Evolutionary conservation across 2,797 vertebrate genomes (phyloP).

Genomic region (Aotus griseimembra): DNA sequence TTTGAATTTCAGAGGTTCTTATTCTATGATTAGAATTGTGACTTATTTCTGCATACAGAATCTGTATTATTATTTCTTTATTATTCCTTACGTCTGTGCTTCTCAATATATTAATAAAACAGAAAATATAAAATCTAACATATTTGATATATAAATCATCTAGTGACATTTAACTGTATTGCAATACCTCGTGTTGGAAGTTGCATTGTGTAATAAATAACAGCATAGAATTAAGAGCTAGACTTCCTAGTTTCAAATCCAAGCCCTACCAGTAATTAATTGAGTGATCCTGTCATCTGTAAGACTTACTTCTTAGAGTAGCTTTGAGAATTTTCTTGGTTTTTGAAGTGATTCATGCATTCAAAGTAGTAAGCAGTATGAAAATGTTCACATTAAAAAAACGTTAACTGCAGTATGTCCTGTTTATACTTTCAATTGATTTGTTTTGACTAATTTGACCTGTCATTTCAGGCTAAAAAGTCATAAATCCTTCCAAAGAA

Average conservation of each 20-base stretch:
- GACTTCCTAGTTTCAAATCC: not conserved
- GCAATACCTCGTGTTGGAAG: not conserved
- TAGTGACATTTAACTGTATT: not conserved
- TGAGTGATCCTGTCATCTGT: not conserved
- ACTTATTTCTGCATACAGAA: not conserved
- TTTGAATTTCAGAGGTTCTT: not conserved
- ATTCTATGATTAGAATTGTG: not conserved
- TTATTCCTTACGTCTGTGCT: not conserved
- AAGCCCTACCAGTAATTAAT: not conserved
- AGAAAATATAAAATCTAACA: not conserved
- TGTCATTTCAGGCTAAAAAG: not conserved
- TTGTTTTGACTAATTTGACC: constrained; percentile 19
- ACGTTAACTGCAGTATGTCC: not conserved
- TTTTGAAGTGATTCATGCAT: not conserved
- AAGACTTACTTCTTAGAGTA: not conserved
- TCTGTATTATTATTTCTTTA: not conserved
- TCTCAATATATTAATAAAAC: not conserved
- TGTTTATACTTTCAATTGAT: not conserved
- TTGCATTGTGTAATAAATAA: not conserved
- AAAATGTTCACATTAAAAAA: not conserved
- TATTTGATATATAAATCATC: not conserved
- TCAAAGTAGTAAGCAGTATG: not conserved
- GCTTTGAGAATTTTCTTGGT: not conserved
- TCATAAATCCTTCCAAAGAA: not conserved
- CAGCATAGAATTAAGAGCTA: not conserved